These are phyloP conservation scores for Corydoras maculifer DNA, from an alignment of 2,113 vertebrate species.

Conservation along the genomic window DNA sequence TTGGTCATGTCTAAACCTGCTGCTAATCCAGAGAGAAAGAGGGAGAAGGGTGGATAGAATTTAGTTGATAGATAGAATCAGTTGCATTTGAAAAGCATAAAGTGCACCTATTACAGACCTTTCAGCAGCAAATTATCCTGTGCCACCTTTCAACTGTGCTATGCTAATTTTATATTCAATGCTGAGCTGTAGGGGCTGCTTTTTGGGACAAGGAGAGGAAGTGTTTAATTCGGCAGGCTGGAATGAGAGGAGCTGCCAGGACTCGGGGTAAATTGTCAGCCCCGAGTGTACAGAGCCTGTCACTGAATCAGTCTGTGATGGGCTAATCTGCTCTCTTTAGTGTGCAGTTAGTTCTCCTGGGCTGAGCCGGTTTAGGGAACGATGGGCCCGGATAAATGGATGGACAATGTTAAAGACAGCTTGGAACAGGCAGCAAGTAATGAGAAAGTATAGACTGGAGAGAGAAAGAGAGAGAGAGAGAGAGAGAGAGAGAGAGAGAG, in stretches of 20 bases:
- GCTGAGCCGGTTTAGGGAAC: slow-evolving; percentile 31
- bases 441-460: slow-evolving; percentile 51
- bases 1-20: slow-evolving; percentile 23
- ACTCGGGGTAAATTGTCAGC: slow-evolving; percentile 25
- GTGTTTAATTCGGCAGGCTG: slow-evolving; percentile 74
- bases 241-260: slow-evolving; percentile 38
- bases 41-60: slow-evolving; percentile 44
- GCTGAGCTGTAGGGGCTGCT: slow-evolving; percentile 67
- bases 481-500: background rate
- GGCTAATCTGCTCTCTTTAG: slow-evolving; percentile 82
- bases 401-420: slow-evolving; percentile 15
- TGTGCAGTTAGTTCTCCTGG: slow-evolving; percentile 57
- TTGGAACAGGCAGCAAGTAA: slow-evolving; percentile 8
- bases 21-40: slow-evolving; percentile 45
- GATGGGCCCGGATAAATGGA: slow-evolving; percentile 26
- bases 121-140: slow-evolving; percentile 89
- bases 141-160: slow-evolving; percentile 91
- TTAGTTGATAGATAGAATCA: slow-evolving; percentile 48
- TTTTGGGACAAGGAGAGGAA: slow-evolving; percentile 73
- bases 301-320: slow-evolving; percentile 79
- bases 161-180: slow-evolving; percentile 92
- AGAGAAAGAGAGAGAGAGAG: slow-evolving; percentile 49
- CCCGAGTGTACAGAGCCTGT: slow-evolving; percentile 66
- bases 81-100: slow-evolving; percentile 73
- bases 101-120: slow-evolving; percentile 91